Evolutionary conservation across 2,113 vertebrate species (phyloP).

Genomic region (Neodon shergylaensis): DNA sequence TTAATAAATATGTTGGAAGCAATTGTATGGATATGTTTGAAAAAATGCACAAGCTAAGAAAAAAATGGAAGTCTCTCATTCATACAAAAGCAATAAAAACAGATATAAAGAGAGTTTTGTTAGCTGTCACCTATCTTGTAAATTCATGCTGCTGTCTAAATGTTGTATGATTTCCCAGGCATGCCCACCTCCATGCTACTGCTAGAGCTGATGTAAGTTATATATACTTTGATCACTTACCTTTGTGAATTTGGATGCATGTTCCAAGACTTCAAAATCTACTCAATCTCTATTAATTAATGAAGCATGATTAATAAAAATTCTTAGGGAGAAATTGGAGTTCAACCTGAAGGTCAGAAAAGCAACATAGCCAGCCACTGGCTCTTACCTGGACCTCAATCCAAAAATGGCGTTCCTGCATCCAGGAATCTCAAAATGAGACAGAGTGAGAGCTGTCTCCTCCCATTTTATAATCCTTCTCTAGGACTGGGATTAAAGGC

Average conservation of each 20-base stretch:
- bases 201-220: background rate
- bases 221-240: background rate
- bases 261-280: background rate
- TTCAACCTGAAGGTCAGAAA: too few relatives aligned
- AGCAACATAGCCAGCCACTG: too few relatives aligned
- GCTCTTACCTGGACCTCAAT: too few relatives aligned
- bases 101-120: background rate
- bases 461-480: too few relatives aligned
- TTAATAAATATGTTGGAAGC: background rate
- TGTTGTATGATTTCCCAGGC: background rate
- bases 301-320: background rate
- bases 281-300: background rate
- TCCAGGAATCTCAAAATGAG: too few relatives aligned
- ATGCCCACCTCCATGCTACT: background rate
- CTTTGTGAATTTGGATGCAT: background rate
- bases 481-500: too few relatives aligned
- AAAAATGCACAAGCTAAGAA: too few relatives aligned
- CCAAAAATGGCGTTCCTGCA: rapidly evolving
- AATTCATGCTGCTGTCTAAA: background rate
- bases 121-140: background rate
- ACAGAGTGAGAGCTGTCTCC: too few relatives aligned
- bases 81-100: background rate
- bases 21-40: too few relatives aligned
- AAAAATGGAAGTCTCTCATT: background rate
- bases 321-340: too few relatives aligned